These are phyloP conservation scores for Melanotus villosus DNA, from an alignment of 2,888 invertebrate species.

Conservation along the genomic window DNA sequence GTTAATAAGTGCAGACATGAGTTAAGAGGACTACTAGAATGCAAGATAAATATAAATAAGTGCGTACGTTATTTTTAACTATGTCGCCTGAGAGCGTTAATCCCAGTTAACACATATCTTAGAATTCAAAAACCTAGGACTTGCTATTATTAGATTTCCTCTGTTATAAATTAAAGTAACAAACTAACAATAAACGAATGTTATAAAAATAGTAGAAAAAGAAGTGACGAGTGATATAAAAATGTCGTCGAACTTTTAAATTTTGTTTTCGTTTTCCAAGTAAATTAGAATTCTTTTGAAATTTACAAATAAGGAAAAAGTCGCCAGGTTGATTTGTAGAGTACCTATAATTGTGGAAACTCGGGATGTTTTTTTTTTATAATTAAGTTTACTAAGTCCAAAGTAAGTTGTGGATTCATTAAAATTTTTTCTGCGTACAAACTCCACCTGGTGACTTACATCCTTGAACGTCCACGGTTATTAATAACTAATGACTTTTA, in stretches of 20 bases:
- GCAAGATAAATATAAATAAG: slow-evolving; percentile 31
- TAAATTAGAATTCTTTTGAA: too few relatives aligned
- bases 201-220: too few relatives aligned
- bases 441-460: slow-evolving; percentile 14
- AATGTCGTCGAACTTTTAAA: too few relatives aligned
- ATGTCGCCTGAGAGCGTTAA: slow-evolving; percentile 20
- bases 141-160: slow-evolving; percentile 10
- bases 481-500: slow-evolving; percentile 26
- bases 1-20: slow-evolving; percentile 1
- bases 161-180: not conserved
- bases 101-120: slow-evolving; percentile 25
- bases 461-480: slow-evolving; percentile 25
- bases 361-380: too few relatives aligned
- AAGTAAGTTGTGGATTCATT: too few relatives aligned
- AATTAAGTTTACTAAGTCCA: too few relatives aligned
- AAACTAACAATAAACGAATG: not conserved
- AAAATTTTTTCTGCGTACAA: slow-evolving; percentile 9
- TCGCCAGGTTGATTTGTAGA: too few relatives aligned
- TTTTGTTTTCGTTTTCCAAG: too few relatives aligned
- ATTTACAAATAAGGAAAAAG: too few relatives aligned
- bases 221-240: too few relatives aligned
- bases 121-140: slow-evolving; percentile 7
- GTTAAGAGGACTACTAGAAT: not conserved
- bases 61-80: slow-evolving; percentile 25
- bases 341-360: too few relatives aligned